Conservation (phyloP, 92 coral and sea anemone species). For the Virgularia gustaviana region DNA sequence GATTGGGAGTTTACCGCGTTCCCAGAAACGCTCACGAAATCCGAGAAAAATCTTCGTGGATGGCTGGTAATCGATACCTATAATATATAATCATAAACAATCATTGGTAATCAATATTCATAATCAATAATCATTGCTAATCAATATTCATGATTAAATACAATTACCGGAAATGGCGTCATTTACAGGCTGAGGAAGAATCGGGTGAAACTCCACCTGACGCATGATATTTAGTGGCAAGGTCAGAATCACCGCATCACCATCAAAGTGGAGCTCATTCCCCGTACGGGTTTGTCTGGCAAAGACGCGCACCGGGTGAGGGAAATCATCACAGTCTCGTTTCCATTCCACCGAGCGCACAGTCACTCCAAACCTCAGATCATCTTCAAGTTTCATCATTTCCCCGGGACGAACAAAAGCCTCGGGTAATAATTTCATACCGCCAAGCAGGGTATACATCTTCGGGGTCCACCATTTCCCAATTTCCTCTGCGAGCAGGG, state of each 20-base stretch:
- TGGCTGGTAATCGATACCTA: constrained; percentile 36
- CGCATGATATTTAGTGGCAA: constrained; percentile 50
- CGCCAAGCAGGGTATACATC: constrained; percentile 13
- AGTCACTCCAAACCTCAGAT: constrained; percentile 8
- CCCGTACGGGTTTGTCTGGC: constrained; percentile 26
- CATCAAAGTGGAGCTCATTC: constrained; percentile 36
- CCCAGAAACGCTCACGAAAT: constrained; percentile 46
- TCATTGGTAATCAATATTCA: too few species aligned
- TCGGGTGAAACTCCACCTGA: constrained; percentile 46
- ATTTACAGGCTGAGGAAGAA: constrained; percentile 35
- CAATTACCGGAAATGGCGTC: constrained; percentile 53
- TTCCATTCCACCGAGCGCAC: constrained; percentile 11
- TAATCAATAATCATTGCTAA: too few species aligned
- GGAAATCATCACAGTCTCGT: neutral
- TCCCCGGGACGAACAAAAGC: constrained; percentile 12
- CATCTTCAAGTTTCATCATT: neutral
- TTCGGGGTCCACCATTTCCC: constrained; percentile 30
- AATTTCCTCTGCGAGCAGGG: constrained; percentile 6
- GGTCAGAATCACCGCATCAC: constrained; percentile 51
- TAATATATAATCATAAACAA: too few species aligned
- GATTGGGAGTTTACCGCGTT: constrained; percentile 17
- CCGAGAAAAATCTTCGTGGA: constrained; percentile 47
- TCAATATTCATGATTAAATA: too few species aligned
- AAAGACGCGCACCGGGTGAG: constrained; percentile 14
- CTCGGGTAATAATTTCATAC: constrained; percentile 19